Base-by-base conservation (phyloP, 1,140 invertebrate species). In the Tribolium madens region DNA sequence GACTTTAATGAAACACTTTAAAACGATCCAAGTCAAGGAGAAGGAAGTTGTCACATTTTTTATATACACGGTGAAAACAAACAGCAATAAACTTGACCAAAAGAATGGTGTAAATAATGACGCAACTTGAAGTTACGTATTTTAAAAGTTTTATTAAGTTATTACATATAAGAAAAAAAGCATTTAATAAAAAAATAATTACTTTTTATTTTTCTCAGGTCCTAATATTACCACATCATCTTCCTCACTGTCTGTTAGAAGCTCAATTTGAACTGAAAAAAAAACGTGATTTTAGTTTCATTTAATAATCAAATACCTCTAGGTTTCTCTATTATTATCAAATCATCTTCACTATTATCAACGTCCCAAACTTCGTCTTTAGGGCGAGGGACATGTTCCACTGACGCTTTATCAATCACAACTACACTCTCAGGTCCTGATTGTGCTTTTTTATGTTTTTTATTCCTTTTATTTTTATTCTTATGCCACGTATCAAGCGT, bases 31-130 rank as follows among this genome's bases (percentile, higher is more conserved):
- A 42, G 95, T 98, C 0, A 92, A 93, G 81, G 97, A 98, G 86
- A 98, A 98, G 84, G 97, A 98, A 87, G 94, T 95, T 17, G 87
- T 98, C 10, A 96, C 96, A n/a, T 97, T 94, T 84, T 99, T 98
- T 85, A 96, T 98, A 80, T 98, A 98, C 84, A 97, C 95, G 86
- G 95, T 98, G 0, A 98, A 98, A 89, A 96, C 94, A 73, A 96
- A 97, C 87, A 93, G 93, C 60, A 97, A 96, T 84, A 97, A 97
- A 86, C 87, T 97, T 79, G 96, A 97, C 87, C 94, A 96, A 85
- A 96, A 95, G 84, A 95, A 94, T 88, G 93, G 93, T 76, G 88
- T 92, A 53, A 92, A 89, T 82, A 90, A 88, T 77, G 91, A 92
- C 78, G 80, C 88, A 4, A 88, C 88, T 81, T 90, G 88, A 86